Evolutionary conservation across 2,888 invertebrate genomes (phyloP).

Genomic region (Sinodicranocentrus sp.): DNA sequence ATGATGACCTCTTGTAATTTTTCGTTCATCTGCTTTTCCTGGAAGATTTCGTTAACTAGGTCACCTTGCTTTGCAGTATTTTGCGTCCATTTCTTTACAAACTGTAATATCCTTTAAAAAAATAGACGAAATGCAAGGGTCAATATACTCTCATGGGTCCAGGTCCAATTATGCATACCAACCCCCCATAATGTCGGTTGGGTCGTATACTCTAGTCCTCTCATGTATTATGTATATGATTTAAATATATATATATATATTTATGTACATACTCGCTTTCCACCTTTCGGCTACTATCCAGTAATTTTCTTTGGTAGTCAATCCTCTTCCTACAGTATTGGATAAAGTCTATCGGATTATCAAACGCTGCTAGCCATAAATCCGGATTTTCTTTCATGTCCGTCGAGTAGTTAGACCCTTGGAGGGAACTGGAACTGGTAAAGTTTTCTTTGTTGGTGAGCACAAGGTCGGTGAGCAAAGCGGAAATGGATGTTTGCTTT

Average conservation of each 20-base stretch:
- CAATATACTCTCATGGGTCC: too few relatives aligned
- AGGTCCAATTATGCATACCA: too few relatives aligned
- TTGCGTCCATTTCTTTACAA: slow-evolving; percentile 20
- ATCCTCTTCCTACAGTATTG: slow-evolving; percentile 67
- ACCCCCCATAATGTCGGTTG: too few relatives aligned
- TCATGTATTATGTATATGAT: too few relatives aligned
- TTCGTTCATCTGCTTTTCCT: slow-evolving; percentile 52
- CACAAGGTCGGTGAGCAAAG: background rate
- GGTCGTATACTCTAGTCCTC: too few relatives aligned
- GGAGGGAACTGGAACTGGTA: background rate
- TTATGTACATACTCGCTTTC: slow-evolving; percentile 44
- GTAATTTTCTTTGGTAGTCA: slow-evolving; percentile 35
- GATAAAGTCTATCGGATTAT: slow-evolving; percentile 70
- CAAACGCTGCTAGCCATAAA: slow-evolving; percentile 71
- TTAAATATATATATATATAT: too few relatives aligned
- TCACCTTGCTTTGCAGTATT: slow-evolving; percentile 15
- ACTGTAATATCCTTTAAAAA: slow-evolving; percentile 24
- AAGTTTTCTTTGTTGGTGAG: slow-evolving; percentile 17
- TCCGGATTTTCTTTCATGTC: slow-evolving; percentile 49
- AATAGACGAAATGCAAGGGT: background rate
- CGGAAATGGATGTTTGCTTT: slow-evolving; percentile 8
- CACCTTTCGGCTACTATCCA: slow-evolving; percentile 40
- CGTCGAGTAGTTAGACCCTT: background rate
- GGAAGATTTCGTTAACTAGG: slow-evolving; percentile 16
- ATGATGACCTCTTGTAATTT: slow-evolving; percentile 53